Conservation (phyloP, 2,113 vertebrate species). For the Columbina picui region DNA sequence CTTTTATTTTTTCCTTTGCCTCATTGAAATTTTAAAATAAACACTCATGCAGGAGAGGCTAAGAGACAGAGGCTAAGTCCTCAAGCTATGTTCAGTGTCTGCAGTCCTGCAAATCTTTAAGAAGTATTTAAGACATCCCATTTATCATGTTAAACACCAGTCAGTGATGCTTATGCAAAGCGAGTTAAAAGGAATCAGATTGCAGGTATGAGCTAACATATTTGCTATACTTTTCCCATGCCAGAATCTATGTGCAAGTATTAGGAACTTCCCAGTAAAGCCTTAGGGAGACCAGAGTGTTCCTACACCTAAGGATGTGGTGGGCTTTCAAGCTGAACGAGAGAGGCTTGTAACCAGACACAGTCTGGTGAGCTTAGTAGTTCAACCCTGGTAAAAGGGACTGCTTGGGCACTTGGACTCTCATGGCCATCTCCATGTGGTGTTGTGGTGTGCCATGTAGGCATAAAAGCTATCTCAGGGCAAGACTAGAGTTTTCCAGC, state of each 20-base stretch:
- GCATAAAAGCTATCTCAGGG: neutral
- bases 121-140: neutral
- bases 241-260: neutral
- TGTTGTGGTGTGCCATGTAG: neutral
- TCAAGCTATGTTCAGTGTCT: neutral
- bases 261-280: neutral
- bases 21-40: neutral
- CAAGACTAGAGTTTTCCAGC: neutral
- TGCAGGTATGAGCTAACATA: neutral
- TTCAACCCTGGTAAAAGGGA: neutral
- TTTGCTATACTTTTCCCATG: neutral
- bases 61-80: neutral
- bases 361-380: neutral
- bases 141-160: neutral
- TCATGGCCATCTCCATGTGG: neutral
- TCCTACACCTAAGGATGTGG: fast-evolving
- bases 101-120: neutral
- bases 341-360: neutral
- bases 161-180: neutral
- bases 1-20: neutral
- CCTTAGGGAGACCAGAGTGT: neutral
- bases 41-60: neutral
- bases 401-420: neutral
- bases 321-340: neutral
- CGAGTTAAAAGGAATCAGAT: neutral